Base-by-base conservation (phyloP, 2,797 vertebrate genomes). In the Tokudaia muenninki region DNA sequence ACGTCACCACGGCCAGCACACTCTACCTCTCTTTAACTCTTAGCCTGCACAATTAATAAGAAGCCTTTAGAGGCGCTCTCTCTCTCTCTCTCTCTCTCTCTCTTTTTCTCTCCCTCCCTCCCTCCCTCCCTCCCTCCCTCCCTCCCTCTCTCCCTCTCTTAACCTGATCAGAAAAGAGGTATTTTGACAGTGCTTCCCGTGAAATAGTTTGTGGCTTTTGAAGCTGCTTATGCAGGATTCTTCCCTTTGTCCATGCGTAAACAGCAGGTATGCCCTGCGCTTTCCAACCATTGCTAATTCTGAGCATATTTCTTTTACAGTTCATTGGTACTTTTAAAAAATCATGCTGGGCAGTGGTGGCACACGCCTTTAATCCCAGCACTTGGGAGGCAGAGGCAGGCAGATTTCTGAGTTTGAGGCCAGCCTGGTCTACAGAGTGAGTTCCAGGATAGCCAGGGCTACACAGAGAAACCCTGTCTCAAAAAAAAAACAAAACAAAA, bases 241-340 rank as follows among this genome's bases (percentile, higher is more conserved):
- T 70, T 52, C 41, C 65, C 72, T 93, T 34, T 61, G 31, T 59
- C 29, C 78, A 47, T 55, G 41, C 78, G 86, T 77, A 95, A 93
- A 65, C 41, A 34, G 50, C 59, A 90, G 59, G 22, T 83, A 14
- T 67, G n/a, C 37, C 61, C 79, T 91, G 57, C 86, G 37, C 70
- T 91, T 94, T 84, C 84, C 81, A 87, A 77, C 34, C 77, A 86
- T 65, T n/a, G 77, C 44, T 57, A 65, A 57, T 82, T 90, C 72
- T 82, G 83, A 96, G 92, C 26, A 80, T 6, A 94, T 13, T 77
- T 82, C 37, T 96, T 96, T 91, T 95, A 96, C 77, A 74, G 87
- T 77, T 90, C 82, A 90, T 31, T 67, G 65, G n/a, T 52, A 95
- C 92, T 96, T 96, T 70, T 21, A 55, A 95, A 91, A 86, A 41